Evolutionary conservation across 2,888 invertebrate genomes (phyloP).

Genomic region (Caenorhabditis wallacei): DNA sequence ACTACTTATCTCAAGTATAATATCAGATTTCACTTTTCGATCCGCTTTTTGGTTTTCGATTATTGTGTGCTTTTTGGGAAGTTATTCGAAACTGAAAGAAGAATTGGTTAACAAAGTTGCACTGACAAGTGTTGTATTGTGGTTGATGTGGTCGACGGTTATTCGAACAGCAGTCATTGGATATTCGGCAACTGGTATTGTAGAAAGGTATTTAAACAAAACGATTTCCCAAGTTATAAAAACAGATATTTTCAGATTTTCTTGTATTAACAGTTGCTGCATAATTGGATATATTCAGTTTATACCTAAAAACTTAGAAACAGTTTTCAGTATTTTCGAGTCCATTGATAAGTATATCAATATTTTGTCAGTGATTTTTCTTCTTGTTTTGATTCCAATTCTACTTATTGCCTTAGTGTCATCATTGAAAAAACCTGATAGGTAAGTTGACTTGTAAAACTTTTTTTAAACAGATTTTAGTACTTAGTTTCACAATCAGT

Average conservation of each 20-base stretch:
- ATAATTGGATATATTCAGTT: neutral
- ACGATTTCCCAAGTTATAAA: no score
- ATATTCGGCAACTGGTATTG: neutral
- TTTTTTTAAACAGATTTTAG: no score
- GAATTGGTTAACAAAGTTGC: neutral
- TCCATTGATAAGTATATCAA: neutral
- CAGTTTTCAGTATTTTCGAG: neutral
- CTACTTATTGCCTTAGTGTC: no score
- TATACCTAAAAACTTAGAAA: neutral
- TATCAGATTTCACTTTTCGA: neutral
- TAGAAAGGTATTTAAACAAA: no score
- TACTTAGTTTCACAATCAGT: no score
- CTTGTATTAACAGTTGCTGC: neutral
- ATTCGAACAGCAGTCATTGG: neutral
- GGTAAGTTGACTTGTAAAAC: no score
- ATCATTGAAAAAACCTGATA: no score
- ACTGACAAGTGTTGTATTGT: neutral
- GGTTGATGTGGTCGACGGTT: neutral
- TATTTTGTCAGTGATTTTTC: neutral
- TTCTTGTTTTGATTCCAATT: no score
- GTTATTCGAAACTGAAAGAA: neutral
- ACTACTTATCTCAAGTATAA: neutral
- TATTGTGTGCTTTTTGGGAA: neutral
- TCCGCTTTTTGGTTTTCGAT: neutral
- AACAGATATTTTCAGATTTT: neutral